phyloP scores from a whole-genome alignment of 2,113 vertebrate genomes.

The Echinops telfairi region DNA sequence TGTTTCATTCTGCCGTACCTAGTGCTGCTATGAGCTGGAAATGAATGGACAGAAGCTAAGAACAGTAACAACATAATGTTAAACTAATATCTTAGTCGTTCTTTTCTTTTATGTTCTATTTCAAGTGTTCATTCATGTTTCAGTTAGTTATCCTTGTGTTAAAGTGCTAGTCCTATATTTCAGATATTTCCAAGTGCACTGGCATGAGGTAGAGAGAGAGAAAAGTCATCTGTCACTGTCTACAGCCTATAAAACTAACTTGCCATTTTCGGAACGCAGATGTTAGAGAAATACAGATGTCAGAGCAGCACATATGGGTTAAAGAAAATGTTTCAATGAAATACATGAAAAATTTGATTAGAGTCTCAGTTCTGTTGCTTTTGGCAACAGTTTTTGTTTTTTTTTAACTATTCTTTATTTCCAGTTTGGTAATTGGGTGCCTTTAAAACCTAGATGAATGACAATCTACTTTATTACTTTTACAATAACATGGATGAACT shows the following conservation, averaged over 20 bases:
- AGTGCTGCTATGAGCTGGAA: too few species aligned
- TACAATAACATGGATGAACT: neutral
- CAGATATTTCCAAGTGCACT: neutral
- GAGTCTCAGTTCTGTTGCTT: neutral
- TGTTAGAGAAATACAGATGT: neutral
- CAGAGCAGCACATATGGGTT: neutral
- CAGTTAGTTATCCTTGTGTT: neutral
- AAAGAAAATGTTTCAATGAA: constrained; percentile 47
- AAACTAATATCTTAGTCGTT: neutral
- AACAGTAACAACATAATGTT: neutral
- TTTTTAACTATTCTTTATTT: neutral
- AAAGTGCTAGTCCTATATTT: neutral
- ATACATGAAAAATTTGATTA: too few species aligned
- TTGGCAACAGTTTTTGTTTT: neutral
- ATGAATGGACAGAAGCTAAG: too few species aligned
- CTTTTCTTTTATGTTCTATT: neutral
- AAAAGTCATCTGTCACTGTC: neutral
- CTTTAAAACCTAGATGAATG: constrained; percentile 17
- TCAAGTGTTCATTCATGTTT: neutral
- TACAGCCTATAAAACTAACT: neutral
- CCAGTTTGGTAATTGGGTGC: neutral
- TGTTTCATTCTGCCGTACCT: too few species aligned
- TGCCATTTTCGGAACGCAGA: neutral
- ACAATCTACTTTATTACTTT: neutral
- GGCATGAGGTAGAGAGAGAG: neutral